A percentile compares a stretch with the other conserved stretches of the same genome.
phyloP scores from a whole-genome alignment of 2,888 invertebrate species.

The Epirrhoe tristata region DNA sequence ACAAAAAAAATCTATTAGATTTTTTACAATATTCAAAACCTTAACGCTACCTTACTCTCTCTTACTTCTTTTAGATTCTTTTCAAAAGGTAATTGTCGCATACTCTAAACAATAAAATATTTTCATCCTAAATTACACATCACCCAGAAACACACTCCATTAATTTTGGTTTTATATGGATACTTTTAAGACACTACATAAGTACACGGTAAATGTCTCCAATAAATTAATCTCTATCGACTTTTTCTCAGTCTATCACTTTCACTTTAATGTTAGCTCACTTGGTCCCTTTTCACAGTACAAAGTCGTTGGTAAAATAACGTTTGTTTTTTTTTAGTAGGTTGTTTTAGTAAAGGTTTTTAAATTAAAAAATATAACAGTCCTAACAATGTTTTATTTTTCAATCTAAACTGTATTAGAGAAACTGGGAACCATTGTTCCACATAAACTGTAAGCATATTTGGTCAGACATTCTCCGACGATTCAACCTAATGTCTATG shows the following conservation, averaged over 20 bases:
- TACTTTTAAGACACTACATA: conserved; percentile 20
- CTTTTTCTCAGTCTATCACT: conserved; percentile 35
- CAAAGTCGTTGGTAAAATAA: conserved; percentile 22
- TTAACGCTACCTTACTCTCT: background rate
- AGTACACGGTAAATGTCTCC: conserved; percentile 21
- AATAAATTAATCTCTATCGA: conserved; percentile 33
- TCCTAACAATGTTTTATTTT: no score
- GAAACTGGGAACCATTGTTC: no score
- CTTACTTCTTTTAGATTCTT: background rate
- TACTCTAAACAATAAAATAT: conserved; percentile 8
- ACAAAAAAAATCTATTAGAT: background rate
- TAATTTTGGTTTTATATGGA: conserved; percentile 31
- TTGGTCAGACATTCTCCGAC: background rate
- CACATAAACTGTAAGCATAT: no score
- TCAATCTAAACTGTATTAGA: no score
- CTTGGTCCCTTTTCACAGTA: conserved; percentile 13
- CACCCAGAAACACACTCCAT: conserved; percentile 13
- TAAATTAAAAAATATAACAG: no score
- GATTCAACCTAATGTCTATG: background rate
- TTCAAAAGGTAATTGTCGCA: background rate
- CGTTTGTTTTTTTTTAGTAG: background rate
- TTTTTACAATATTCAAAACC: conserved; percentile 6
- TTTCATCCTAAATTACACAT: conserved; percentile 7
- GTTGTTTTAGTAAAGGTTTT: no score
- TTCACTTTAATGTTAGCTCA: conserved; percentile 21